Base-by-base conservation (phyloP, 1,140 invertebrate species). In the Pogonomyrmex californicus region DNA sequence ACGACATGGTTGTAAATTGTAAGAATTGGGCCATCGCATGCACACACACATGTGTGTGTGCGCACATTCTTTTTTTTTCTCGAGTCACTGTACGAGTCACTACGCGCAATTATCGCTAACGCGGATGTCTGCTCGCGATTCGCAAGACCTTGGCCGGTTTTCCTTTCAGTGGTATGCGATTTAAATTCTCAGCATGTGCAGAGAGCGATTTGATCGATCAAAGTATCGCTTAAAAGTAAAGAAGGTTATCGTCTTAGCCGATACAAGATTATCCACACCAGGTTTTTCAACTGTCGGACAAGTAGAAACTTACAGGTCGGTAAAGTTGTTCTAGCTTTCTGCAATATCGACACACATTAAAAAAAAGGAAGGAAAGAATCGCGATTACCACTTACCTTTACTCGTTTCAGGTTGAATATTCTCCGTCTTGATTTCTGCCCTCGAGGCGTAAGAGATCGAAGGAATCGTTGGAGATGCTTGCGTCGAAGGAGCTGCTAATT, bases 381-480 rank as follows among this genome's bases (percentile, higher is more conserved):
- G 0, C 0, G 1, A 41, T 62, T 0, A 49, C 77, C 93, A 75
- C 79, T 86, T 94, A 96, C 95, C 95, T 94, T 95, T 96, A 90
- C 93, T 95, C 83, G 91, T 92, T 90, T 96, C 95, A 0, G 93
- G 90, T 49, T 95, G 93, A 58, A 95, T 93, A 56, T 92, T 94
- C 76, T 96, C 96, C 79, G 95, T 95, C 87, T 96, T 96, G 68
- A 96, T 95, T 73, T 95, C 95, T 83, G 94, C 92, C 87, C 95
- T 94, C 79, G 95, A 89, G 66, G 94, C 91, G 30, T 95, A 94
- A 83, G 95, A 86, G 88, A 94, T 94, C 70, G 94, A 93, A 66
- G 91, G 23, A 23, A 23, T 23, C 23, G 23, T 91, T 36, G 93
- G 93, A 65, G 93, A 93, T 54, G 92, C 78, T 89, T 95, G 95